phyloP scores from a whole-genome alignment of 2,113 vertebrate genomes.

The Prinia subflava region DNA sequence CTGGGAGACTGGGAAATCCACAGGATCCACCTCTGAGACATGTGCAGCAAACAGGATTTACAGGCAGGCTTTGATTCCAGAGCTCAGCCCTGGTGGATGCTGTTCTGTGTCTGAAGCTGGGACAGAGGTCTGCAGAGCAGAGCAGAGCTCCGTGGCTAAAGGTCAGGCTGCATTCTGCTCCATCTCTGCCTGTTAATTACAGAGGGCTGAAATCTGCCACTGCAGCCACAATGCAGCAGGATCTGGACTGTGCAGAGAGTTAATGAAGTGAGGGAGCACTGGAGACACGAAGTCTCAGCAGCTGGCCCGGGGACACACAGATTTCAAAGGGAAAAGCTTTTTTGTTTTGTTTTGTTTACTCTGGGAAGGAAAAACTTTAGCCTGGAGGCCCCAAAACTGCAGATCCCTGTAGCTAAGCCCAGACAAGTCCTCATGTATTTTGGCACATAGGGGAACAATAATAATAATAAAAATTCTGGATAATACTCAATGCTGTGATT shows the following conservation, averaged over 20 bases:
- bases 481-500: neutral
- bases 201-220: conserved; percentile 7
- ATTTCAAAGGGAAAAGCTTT: conserved; percentile 55
- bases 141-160: neutral
- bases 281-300: conserved; percentile 61
- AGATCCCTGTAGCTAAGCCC: conserved; percentile 48
- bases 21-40: neutral
- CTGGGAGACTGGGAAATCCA: neutral
- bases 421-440: conserved; percentile 24
- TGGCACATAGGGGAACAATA: neutral
- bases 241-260: conserved; percentile 32
- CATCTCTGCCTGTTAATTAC: neutral
- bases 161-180: neutral
- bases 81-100: neutral
- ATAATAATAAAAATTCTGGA: neutral
- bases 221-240: neutral
- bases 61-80: neutral
- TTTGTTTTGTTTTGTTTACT: conserved; percentile 53
- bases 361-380: conserved; percentile 17
- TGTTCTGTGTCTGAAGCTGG: neutral
- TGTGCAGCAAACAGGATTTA: neutral
- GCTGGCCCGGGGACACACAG: conserved; percentile 15
- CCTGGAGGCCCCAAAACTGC: conserved; percentile 35
- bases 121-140: neutral
- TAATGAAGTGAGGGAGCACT: conserved; percentile 52